Evolutionary conservation across 2,113 vertebrate species (phyloP).

Genomic region (Macquaria australasica): DNA sequence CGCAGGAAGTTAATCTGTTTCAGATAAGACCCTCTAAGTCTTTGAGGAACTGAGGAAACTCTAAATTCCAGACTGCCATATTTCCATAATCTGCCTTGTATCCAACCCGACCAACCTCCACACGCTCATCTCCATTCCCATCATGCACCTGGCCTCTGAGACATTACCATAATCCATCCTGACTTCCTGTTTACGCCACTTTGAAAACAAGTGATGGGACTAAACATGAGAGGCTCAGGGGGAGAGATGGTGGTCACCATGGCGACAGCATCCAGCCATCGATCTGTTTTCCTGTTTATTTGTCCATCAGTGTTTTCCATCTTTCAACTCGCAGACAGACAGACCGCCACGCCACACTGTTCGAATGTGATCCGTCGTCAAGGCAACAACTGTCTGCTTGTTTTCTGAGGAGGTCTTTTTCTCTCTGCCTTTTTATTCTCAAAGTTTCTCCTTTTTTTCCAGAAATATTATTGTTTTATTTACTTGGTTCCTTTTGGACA

Average conservation of each 20-base stretch:
- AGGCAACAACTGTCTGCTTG: background rate
- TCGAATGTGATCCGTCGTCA: constrained; percentile 4
- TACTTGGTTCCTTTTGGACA: too few relatives aligned
- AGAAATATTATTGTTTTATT: background rate
- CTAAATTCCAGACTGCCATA: constrained; percentile 38
- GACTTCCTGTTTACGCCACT: constrained; percentile 63
- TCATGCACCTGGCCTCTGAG: constrained; percentile 64
- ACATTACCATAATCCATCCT: constrained; percentile 72
- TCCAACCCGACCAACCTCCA: constrained; percentile 41
- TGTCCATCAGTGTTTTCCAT: constrained; percentile 30
- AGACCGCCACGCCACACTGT: background rate
- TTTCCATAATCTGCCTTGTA: constrained; percentile 77
- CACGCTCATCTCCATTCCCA: constrained; percentile 64
- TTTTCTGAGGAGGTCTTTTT: background rate
- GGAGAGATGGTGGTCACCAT: constrained; percentile 32
- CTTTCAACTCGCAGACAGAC: constrained; percentile 5
- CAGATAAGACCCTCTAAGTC: constrained; percentile 60
- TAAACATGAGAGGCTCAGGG: background rate
- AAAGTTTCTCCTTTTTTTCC: background rate
- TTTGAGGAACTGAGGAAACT: constrained; percentile 41
- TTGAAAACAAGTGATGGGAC: constrained; percentile 17
- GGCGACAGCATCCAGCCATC: constrained; percentile 50
- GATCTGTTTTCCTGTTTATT: constrained; percentile 15
- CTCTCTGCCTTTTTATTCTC: background rate
- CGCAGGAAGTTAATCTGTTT: constrained; percentile 50